Percentiles rank a stretch among this genome's conserved stretches.
These are phyloP conservation scores for Villa cingulata DNA, from an alignment of 2,888 invertebrate species.

Conservation along the genomic window DNA sequence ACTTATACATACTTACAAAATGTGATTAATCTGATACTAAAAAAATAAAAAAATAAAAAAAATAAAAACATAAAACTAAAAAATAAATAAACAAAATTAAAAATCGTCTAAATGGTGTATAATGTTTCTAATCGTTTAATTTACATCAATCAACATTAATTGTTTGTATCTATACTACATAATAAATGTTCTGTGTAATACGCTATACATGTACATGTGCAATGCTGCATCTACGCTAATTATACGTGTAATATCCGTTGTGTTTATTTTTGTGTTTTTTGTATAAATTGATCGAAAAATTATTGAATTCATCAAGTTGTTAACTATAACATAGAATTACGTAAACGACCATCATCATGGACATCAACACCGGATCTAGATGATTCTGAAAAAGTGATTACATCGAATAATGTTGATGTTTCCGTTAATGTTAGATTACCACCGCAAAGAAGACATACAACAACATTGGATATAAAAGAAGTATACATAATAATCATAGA, in stretches of 20 bases:
- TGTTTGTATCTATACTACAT: too few relatives aligned
- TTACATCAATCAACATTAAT: too few relatives aligned
- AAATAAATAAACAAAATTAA: too few relatives aligned
- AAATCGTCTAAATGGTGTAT: too few relatives aligned
- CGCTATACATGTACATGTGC: background rate
- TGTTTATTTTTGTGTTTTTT: background rate
- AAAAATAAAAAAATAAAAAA: too few relatives aligned
- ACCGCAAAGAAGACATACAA: conserved; percentile 47
- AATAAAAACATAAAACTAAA: too few relatives aligned
- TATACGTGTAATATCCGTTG: too few relatives aligned
- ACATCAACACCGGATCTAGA: conserved; percentile 72
- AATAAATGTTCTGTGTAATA: too few relatives aligned
- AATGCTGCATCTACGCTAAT: background rate
- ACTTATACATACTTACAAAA: too few relatives aligned
- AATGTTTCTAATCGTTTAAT: too few relatives aligned
- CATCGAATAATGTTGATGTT: conserved; percentile 43
- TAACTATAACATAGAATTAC: conserved; percentile 37
- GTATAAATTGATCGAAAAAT: too few relatives aligned
- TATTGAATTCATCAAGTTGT: conserved; percentile 24
- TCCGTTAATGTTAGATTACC: conserved; percentile 58
- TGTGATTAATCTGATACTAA: too few relatives aligned
- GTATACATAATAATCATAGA: conserved; percentile 17
- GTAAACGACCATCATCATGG: conserved; percentile 49
- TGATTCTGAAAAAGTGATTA: conserved; percentile 40
- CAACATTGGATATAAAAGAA: conserved; percentile 38